Evolutionary conservation across 2,113 vertebrate species (phyloP), one percentile per base, ranked within the genome.

Genomic region (Eurystomus gularis): DNA sequence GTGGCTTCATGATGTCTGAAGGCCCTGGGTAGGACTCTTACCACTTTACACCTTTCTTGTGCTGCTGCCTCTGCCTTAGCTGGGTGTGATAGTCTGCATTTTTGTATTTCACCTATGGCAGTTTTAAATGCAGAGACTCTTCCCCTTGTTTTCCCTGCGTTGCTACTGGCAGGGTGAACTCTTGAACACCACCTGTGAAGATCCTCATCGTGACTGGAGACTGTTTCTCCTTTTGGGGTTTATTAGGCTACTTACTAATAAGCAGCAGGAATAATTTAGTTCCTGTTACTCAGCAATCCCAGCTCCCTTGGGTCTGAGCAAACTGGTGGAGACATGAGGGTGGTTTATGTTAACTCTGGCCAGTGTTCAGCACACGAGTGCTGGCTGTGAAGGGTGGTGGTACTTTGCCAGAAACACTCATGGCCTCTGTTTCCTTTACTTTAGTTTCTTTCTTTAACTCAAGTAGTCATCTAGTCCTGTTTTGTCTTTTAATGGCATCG

Each of bases 371-470:
- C 48, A 52, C 11, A 6, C 29, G 39, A 54, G 37, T 2, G 6
- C n/a, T 31, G 58, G 69, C 57, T 54, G 33, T 42, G 39, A 85
- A 77, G 37, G 60, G 25, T 0, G 0, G 11, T 57, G 29, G 3
- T 68, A 49, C 60, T 90, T 93, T 70, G 31, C 69, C 39, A 83
- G 58, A 73, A 82, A 46, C 39, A 37, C 31, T 82, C 31, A 26
- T 17, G 17, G 9, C 72, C 49, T 77, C 46, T 61, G 5, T 82
- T 87, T 89, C 61, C 62, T 88, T 82, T 57, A 54, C 25, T 94
- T 81, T 80, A 90, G 17, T 83, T 82, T 88, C 35, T 77, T 87
- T 29, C 78, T 95, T 84, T 82, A 79, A 28, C 28, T 96, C 48
- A 84, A 69, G 57, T 57, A 92, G 83, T 72, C 44, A 72, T 79